phyloP scores from a whole-genome alignment of 2,888 invertebrate species.

The Acleris literana region DNA sequence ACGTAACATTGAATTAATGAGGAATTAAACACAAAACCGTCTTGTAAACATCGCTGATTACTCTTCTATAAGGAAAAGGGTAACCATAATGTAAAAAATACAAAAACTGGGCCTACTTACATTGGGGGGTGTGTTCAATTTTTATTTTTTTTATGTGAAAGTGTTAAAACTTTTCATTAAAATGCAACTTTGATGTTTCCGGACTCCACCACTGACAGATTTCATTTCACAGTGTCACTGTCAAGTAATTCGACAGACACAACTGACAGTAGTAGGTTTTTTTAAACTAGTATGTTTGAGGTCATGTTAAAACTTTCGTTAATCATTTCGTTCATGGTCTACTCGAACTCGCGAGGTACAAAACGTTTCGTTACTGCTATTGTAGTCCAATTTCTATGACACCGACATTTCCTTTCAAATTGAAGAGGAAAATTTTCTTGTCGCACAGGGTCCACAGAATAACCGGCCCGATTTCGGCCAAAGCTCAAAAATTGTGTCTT shows the following conservation, averaged over 20 bases:
- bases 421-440: constrained; percentile 19
- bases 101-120: too few species aligned
- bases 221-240: background rate
- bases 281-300: background rate
- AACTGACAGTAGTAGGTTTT: constrained; percentile 6
- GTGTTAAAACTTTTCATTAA: constrained; percentile 11
- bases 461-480: constrained; percentile 1
- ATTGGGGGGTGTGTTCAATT: too few species aligned
- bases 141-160: constrained; percentile 1
- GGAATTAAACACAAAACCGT: constrained; percentile 34
- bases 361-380: constrained; percentile 18
- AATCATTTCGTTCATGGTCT: too few species aligned
- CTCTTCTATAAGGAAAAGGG: too few species aligned
- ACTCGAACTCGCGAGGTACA: background rate
- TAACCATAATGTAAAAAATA: background rate
- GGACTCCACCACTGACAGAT: background rate
- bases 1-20: constrained; percentile 44
- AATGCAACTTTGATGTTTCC: constrained; percentile 16
- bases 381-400: background rate
- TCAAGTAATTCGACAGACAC: background rate
- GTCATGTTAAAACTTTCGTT: too few species aligned
- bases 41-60: constrained; percentile 18
- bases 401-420: constrained; percentile 9
- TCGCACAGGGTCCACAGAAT: constrained; percentile 1
- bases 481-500: background rate